Conservation (phyloP, 2,797 vertebrate genomes). For the Chromis chromis region DNA sequence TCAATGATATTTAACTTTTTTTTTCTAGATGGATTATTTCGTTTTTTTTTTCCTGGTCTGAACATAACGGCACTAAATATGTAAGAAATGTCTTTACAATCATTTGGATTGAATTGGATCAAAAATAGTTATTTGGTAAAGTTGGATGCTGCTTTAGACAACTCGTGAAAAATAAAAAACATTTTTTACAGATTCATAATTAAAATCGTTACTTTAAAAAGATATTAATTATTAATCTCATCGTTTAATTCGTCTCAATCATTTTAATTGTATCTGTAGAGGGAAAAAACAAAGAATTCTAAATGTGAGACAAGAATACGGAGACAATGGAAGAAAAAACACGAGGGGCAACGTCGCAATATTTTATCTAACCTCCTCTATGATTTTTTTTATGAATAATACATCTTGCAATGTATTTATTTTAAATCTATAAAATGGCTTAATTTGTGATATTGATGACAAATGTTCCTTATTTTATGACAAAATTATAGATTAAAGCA, state of each 20-base stretch:
- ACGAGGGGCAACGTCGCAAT: not conserved
- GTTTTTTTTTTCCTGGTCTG: slow-evolving; percentile 1
- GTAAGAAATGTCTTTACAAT: not conserved
- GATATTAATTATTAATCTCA: rapidly evolving
- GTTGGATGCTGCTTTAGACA: not conserved
- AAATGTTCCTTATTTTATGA: not conserved
- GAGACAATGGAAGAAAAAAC: not conserved
- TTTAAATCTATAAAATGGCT: not conserved
- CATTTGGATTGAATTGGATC: not conserved
- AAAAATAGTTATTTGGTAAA: not conserved
- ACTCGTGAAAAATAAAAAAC: too few relatives aligned
- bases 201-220: not conserved
- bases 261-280: not conserved
- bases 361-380: not conserved
- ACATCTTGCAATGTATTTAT: not conserved
- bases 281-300: not conserved
- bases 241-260: not conserved
- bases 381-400: not conserved
- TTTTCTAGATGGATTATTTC: not conserved
- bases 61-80: not conserved
- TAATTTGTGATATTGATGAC: slow-evolving; percentile 24
- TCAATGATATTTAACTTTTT: not conserved
- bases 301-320: not conserved
- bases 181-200: not conserved
- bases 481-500: slow-evolving; percentile 2